Evolutionary conservation across 2,113 vertebrate species (phyloP), one percentile per base, ranked within the genome.

Genomic region (Misgurnus anguillicaudatus): DNA sequence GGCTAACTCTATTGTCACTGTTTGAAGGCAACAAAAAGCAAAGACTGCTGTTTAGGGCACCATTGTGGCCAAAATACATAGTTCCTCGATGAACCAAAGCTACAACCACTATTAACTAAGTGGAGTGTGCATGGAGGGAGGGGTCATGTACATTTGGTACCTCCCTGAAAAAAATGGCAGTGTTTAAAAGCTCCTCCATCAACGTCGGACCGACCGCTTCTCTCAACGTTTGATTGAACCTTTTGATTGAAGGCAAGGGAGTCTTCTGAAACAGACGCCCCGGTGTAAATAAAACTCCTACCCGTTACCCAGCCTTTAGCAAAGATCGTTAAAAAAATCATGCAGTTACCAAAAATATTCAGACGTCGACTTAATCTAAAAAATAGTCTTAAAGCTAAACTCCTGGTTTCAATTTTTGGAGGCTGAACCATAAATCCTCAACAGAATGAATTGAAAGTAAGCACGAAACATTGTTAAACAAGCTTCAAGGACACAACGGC

Each of bases 1-100:
- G 92, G 91, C 93, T 92, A 89, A 85, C 90, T 88, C 88, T 91
- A 86, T 89, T 88, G 90, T 91, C 89, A 91, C 90, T 91, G 90
- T 90, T 83, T 89, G 84, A 92, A 92, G 91, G 93, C 91, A 92
- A 91, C 87, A 67, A 74, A 91, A 92, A 91, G 89, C 85, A 87
- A 89, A 87, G 89, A 88, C 86, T 90, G 89, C 86, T 84, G 87
- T 86, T 88, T 65, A 89, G 86, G 88, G 88, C 89, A 89, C 90
- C 86, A 64, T 61, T 85, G 89, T 85, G 89, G 89, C 86, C 85
- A 79, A 86, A 79, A 88, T 85, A 91, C 90, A 86, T 90, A 86
- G 90, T 89, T 90, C 88, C 89, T 71, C 88, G 21, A 88, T 78
- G 86, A 90, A 90, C 85, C 80, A 86, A 92, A 89, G 91, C 88